phyloP scores from a whole-genome alignment of 2,888 invertebrate genomes.

The Drosophila neonasuta region DNA sequence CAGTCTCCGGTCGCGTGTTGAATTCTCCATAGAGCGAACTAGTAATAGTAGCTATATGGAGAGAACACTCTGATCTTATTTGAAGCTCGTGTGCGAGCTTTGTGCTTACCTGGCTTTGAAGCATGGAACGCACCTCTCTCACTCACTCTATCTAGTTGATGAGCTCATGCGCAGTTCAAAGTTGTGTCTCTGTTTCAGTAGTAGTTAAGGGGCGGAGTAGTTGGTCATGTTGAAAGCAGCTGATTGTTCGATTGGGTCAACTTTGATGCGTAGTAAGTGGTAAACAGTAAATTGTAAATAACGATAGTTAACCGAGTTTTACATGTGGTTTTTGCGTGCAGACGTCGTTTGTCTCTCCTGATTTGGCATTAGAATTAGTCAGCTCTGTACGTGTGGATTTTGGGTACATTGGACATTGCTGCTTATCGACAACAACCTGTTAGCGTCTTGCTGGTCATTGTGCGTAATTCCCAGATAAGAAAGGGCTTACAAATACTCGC shows the following conservation, averaged over 20 bases:
- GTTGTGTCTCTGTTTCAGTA: conserved; percentile 1
- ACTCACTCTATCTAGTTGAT: not conserved
- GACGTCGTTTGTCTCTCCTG: not conserved
- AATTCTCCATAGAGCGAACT: conserved; percentile 40
- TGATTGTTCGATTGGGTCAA: conserved; percentile 18
- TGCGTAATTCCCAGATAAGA: conserved; percentile 44
- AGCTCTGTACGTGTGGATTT: conserved; percentile 7
- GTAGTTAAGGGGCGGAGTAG: no score
- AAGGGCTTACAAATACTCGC: conserved; percentile 18
- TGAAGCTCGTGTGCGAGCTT: conserved; percentile 13
- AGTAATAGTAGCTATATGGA: not conserved
- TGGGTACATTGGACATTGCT: not conserved
- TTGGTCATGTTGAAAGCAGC: conserved; percentile 23
- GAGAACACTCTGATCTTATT: conserved; percentile 26
- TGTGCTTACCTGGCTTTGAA: conserved; percentile 31
- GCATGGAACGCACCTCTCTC: conserved; percentile 35
- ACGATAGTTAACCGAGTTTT: conserved; percentile 10
- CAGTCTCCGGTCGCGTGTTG: conserved; percentile 69
- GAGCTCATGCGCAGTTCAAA: conserved; percentile 19
- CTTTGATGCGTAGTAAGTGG: conserved; percentile 16
- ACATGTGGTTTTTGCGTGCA: conserved; percentile 21
- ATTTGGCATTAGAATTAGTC: conserved; percentile 7
- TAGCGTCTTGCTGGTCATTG: conserved; percentile 36
- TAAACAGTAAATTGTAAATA: not conserved
- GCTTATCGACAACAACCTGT: conserved; percentile 37